Percentiles rank a stretch among this genome's conserved stretches.
phyloP scores from a whole-genome alignment of 1,140 invertebrate species.

The Drosophila nasuta region DNA sequence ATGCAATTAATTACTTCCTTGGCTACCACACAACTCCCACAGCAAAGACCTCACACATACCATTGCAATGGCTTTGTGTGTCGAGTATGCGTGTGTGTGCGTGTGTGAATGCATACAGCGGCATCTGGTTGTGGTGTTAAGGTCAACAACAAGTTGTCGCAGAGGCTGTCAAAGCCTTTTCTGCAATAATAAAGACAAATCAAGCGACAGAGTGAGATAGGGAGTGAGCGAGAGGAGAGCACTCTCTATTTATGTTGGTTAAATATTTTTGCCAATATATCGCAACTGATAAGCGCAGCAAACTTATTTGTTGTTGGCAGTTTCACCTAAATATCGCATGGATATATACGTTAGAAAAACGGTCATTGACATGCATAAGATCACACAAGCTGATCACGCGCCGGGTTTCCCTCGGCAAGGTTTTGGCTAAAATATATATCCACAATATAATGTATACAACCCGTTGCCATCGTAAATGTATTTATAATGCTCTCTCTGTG shows the following conservation, averaged over 20 bases:
- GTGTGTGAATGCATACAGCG: constrained; percentile 14
- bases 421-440: constrained; percentile 24
- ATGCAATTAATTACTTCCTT: constrained; percentile 58
- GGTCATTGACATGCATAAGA: constrained; percentile 69
- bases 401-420: constrained; percentile 44
- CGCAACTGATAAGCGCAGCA: constrained; percentile 22
- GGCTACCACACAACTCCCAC: neutral
- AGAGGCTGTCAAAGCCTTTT: constrained; percentile 34
- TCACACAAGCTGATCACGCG: constrained; percentile 65
- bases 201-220: neutral
- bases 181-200: constrained; percentile 21
- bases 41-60: constrained; percentile 4
- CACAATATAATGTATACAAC: constrained; percentile 21
- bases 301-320: constrained; percentile 14
- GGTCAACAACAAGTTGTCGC: constrained; percentile 46
- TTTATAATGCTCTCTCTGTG: constrained; percentile 17
- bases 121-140: constrained; percentile 32
- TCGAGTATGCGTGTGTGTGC: neutral
- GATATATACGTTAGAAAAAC: constrained; percentile 39
- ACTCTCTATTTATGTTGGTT: constrained; percentile 54
- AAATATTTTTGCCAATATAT: constrained; percentile 52
- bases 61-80: no score
- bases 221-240: neutral
- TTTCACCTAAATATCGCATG: constrained; percentile 42
- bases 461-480: constrained; percentile 2